Conservation (phyloP, 37 sponge, comb jelly and placozoan species). For the Aphrocallistes beatrix region DNA sequence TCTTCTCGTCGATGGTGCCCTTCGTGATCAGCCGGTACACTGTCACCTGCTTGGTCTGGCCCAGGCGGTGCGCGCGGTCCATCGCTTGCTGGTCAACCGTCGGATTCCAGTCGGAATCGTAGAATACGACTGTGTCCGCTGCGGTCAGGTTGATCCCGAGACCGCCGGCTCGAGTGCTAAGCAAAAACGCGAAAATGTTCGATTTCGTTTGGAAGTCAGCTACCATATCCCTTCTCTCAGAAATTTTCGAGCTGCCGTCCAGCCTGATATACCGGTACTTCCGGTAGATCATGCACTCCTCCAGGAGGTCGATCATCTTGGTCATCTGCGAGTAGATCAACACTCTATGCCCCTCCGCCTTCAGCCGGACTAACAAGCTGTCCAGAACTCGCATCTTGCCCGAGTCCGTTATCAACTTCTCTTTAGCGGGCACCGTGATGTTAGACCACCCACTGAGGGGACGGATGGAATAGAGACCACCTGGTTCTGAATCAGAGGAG, state of each 20-base stretch:
- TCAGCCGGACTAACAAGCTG: conserved; percentile 55
- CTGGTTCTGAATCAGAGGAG: not conserved
- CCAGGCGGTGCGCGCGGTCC: conserved; percentile 93
- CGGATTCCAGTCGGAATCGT: conserved; percentile 95
- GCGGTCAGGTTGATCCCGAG: conserved; percentile 94
- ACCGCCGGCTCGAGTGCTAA: conserved; percentile 92
- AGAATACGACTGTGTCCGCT: conserved; percentile 96
- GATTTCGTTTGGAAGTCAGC: conserved; percentile 85
- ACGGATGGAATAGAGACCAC: conserved; percentile 38
- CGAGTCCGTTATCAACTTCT: conserved; percentile 66
- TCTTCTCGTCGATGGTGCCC: conserved; percentile 87
- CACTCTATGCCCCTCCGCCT: conserved; percentile 73
- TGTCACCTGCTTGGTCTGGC: conserved; percentile 91
- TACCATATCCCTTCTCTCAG: conserved; percentile 94
- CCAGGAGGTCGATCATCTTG: conserved; percentile 79
- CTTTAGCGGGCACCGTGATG: conserved; percentile 81
- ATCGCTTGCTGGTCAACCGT: conserved; percentile 98
- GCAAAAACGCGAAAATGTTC: conserved; percentile 85
- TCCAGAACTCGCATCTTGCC: conserved; percentile 83
- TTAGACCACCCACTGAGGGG: conserved; percentile 76
- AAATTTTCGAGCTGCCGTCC: conserved; percentile 84
- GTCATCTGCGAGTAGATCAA: conserved; percentile 96
- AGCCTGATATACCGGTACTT: conserved; percentile 71
- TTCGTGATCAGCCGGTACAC: conserved; percentile 85
- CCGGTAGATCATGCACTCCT: conserved; percentile 75